Evolutionary conservation across 2,888 invertebrate species (phyloP), one percentile per base, ranked within the genome.

Genomic region (Scaptomyza flava): DNA sequence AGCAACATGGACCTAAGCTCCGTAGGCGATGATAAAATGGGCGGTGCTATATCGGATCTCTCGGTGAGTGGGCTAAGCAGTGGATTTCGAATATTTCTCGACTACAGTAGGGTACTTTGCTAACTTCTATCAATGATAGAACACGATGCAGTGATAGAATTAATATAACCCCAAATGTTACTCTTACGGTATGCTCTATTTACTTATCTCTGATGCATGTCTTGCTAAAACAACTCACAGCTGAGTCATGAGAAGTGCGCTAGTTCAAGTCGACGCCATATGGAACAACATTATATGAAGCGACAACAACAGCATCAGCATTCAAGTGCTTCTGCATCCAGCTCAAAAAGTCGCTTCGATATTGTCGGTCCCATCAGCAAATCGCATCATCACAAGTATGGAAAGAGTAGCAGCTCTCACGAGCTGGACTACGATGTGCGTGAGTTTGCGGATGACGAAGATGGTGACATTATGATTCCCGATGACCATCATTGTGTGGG

Each of bases 201-300:
- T 46, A 67, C 51, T 59, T 11, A 7, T 38, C 48, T 72, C 57
- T 62, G 61, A 41, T 59, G 36, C 65, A 76, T 76, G 78, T 78
- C 72, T 68, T 59, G 48, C 71, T 46, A 34, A n/a, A 68, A 48
- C 12, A 38, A 7, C 17, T n/a, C 17, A 43, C 59, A 82, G 81
- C 50, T 90, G 75, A 89, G 89, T 72, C 91, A 92, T 69, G 91
- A 91, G 78, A 90, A 91, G 61, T 83, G 77, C 50, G 68, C 72
- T 36, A 78, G 79, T 38, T 86, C 83, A 11, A 83, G 74, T 30
- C 77, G 82, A 3, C 86, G 86, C 12, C 80, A 87, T 31, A 61
- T 95, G 67, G 82, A 84, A 11, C 94, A 95, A 89, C 94, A 94
- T 81, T 89, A 95, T 71, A 90, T 94, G 50, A 90, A 93, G 48